Percentiles rank a stretch among this genome's conserved stretches.
These are phyloP conservation scores for Dolomedes plantarius DNA, from an alignment of 2,888 invertebrate genomes.

Conservation along the genomic window DNA sequence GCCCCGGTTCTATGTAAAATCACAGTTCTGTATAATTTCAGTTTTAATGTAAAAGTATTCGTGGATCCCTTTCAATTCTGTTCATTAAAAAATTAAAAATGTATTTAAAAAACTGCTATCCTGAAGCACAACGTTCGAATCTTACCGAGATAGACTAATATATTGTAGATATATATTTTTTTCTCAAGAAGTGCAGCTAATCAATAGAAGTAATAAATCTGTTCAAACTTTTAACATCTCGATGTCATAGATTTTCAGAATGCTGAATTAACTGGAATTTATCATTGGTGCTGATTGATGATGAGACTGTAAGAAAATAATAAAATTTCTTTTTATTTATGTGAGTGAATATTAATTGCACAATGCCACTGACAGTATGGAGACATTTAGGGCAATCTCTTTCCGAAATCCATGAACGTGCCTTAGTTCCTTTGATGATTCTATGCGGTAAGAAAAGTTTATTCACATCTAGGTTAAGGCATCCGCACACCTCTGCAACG, in stretches of 20 bases:
- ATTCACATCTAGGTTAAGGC: too few species aligned
- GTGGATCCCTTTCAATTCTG: too few species aligned
- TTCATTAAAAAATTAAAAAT: too few species aligned
- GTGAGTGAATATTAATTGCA: neutral
- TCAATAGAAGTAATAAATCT: conserved; percentile 37
- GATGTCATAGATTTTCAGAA: conserved; percentile 63
- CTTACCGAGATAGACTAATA: conserved; percentile 39
- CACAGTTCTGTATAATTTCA: too few species aligned
- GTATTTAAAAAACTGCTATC: neutral
- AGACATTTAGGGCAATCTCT: too few species aligned
- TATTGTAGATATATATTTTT: conserved; percentile 55
- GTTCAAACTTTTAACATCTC: conserved; percentile 56
- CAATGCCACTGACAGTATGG: too few species aligned
- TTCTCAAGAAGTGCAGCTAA: conserved; percentile 53
- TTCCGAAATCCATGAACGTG: too few species aligned
- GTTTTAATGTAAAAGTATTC: too few species aligned
- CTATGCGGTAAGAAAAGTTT: too few species aligned
- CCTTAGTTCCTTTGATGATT: too few species aligned
- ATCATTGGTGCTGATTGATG: conserved; percentile 12
- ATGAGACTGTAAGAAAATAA: neutral
- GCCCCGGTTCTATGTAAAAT: too few species aligned
- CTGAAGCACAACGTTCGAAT: conserved; percentile 3
- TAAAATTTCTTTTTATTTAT: conserved; percentile 14
- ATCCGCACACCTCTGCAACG: too few species aligned
- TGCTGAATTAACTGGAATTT: conserved; percentile 19